phyloP scores from a whole-genome alignment of 2,797 vertebrate species.

The Chrosomus eos region DNA sequence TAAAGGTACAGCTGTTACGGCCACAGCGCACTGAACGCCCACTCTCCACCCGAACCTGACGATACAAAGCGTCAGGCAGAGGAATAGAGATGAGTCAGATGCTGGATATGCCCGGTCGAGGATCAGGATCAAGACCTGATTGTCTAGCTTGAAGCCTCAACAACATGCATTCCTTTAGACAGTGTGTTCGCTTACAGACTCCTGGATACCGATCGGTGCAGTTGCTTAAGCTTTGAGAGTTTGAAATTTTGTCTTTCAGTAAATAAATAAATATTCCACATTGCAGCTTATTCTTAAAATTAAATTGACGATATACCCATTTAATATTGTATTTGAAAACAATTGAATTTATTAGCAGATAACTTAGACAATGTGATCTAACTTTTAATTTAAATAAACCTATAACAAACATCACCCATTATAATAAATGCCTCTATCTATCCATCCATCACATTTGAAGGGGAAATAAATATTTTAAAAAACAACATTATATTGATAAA shows the following conservation, averaged over 20 bases:
- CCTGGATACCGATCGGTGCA: not conserved
- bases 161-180: not conserved
- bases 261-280: not conserved
- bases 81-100: not conserved
- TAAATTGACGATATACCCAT: not conserved
- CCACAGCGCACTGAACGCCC: not conserved
- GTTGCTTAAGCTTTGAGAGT: not conserved
- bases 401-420: too few species aligned
- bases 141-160: not conserved
- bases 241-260: not conserved
- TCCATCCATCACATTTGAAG: too few species aligned
- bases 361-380: not conserved
- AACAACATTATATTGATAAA: not conserved
- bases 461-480: not conserved
- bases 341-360: not conserved
- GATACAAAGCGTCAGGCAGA: not conserved
- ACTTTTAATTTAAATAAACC: not conserved
- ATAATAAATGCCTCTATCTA: too few species aligned
- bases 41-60: constrained; percentile 18
- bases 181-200: not conserved
- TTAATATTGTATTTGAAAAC: not conserved
- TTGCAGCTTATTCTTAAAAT: not conserved
- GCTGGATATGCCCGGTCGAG: not conserved
- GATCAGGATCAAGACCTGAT: constrained; percentile 1
- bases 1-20: not conserved